Percentiles rank a stretch among this genome's conserved stretches.
Conservation (phyloP, 2,888 invertebrate genomes). For the Tenthredo distinguenda region DNA sequence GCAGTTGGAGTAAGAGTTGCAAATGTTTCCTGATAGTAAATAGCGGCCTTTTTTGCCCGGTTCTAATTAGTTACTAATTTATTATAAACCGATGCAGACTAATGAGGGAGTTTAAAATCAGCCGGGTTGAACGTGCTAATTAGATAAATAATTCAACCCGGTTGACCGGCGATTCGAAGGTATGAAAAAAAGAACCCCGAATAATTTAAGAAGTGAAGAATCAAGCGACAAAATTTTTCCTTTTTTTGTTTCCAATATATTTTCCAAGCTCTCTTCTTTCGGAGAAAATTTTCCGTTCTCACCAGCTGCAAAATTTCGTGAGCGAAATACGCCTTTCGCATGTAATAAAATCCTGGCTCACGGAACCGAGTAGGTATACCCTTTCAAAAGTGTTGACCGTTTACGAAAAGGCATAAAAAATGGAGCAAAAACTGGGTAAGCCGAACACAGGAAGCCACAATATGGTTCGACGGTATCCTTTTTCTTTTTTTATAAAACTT, state of each 20-base stretch:
- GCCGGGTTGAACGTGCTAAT: neutral
- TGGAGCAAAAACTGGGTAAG: slow-evolving; percentile 39
- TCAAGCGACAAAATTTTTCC: neutral
- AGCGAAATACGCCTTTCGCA: neutral
- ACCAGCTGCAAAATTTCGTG: neutral
- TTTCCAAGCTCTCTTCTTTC: neutral
- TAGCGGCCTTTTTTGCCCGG: neutral
- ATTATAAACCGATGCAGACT: slow-evolving; percentile 22
- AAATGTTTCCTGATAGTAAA: neutral
- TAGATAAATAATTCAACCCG: neutral
- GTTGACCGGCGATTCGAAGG: neutral
- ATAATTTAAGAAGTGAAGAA: neutral
- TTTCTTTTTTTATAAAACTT: slow-evolving; percentile 28
- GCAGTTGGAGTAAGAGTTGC: neutral
- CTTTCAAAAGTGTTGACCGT: slow-evolving; percentile 39
- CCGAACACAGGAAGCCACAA: neutral
- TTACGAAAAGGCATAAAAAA: slow-evolving; percentile 7
- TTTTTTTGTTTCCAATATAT: neutral
- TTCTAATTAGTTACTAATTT: slow-evolving; percentile 1
- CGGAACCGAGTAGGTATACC: neutral
- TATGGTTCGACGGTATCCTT: neutral
- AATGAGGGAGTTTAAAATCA: neutral
- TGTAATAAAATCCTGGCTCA: neutral
- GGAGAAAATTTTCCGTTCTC: neutral
- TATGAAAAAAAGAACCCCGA: neutral